These are phyloP conservation scores for Rambutsinella grinnellia DNA, from an alignment of 2,888 invertebrate species.

Conservation along the genomic window DNA sequence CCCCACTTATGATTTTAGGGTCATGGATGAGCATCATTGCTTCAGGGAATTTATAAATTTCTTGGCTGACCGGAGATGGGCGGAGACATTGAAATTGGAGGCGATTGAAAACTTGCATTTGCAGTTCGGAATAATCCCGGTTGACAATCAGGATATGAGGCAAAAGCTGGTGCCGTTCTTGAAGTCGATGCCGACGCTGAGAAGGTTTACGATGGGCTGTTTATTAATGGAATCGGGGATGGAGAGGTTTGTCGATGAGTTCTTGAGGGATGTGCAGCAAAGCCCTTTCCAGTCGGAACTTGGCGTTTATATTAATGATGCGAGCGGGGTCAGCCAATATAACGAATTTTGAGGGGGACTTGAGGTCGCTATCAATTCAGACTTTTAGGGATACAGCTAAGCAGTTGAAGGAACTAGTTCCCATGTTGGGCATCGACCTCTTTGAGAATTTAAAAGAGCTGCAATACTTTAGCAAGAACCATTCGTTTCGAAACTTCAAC, in stretches of 20 bases:
- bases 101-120: constrained; percentile 52
- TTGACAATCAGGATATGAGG: constrained; percentile 57
- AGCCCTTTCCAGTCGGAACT: constrained; percentile 23
- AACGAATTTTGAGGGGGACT: constrained; percentile 10
- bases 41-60: constrained; percentile 62
- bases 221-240: constrained; percentile 57
- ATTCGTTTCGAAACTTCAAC: constrained; percentile 62
- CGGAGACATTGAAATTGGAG: constrained; percentile 24
- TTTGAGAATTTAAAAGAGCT: constrained; percentile 52
- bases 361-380: constrained; percentile 53
- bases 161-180: constrained; percentile 62
- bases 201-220: constrained; percentile 48
- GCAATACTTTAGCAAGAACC: constrained; percentile 64
- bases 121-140: constrained; percentile 60
- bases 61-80: constrained; percentile 57
- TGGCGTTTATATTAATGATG: constrained; percentile 63
- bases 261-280: constrained; percentile 25
- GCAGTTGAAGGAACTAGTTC: constrained; percentile 40
- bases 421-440: constrained; percentile 31
- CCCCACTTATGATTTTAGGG: constrained; percentile 59
- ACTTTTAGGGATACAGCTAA: constrained; percentile 49
- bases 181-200: constrained; percentile 26
- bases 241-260: constrained; percentile 48
- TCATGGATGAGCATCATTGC: constrained; percentile 61
- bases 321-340: constrained; percentile 35